Evolutionary conservation across 1,140 invertebrate species (phyloP).

Genomic region (Drosophila kepulauana): DNA sequence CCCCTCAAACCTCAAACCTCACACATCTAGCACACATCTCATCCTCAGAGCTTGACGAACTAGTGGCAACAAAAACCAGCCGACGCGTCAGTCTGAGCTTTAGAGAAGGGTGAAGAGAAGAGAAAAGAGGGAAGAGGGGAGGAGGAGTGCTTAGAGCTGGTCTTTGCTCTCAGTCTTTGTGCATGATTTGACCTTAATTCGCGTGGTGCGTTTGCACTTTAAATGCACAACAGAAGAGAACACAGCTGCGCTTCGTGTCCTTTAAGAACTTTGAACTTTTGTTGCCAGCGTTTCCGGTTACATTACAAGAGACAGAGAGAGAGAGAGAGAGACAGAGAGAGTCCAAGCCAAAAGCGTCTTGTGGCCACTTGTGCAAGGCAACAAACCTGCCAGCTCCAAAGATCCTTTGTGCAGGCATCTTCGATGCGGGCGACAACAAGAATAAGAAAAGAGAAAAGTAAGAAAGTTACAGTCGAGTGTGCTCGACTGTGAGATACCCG

Average conservation of each 20-base stretch:
- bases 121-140: too few species aligned
- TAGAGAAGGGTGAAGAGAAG: too few species aligned
- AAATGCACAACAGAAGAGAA: constrained; percentile 39
- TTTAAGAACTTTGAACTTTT: constrained; percentile 74
- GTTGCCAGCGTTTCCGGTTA: constrained; percentile 72
- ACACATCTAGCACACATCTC: too few species aligned
- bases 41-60: not conserved
- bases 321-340: not conserved
- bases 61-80: not conserved
- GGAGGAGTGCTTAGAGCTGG: not conserved
- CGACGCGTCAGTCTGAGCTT: constrained; percentile 31
- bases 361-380: constrained; percentile 13
- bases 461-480: too few species aligned
- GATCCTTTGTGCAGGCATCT: constrained; percentile 58
- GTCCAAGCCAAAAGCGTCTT: constrained; percentile 2
- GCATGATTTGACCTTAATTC: constrained; percentile 78
- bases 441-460: too few species aligned
- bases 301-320: not conserved
- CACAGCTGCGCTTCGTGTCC: constrained; percentile 37
- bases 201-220: constrained; percentile 70
- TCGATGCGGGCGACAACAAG: constrained; percentile 1
- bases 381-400: constrained; percentile 14
- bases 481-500: too few species aligned
- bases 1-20: constrained; percentile 32
- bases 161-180: constrained; percentile 50